Base-by-base conservation (phyloP, 2,797 vertebrate genomes). In the Lacerta viridis region DNA sequence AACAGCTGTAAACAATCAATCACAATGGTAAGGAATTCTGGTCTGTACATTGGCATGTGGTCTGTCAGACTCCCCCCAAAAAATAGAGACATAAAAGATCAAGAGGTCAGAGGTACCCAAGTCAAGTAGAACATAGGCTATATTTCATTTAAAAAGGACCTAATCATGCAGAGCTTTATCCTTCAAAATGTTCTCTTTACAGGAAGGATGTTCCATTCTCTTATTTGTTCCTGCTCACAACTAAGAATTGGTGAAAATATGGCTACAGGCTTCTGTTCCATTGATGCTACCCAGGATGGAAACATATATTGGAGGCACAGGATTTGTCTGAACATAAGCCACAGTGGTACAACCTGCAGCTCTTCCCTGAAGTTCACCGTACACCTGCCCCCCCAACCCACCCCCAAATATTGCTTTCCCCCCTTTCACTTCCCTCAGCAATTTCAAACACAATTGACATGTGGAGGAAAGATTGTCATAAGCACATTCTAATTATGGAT, bases 1-100 rank as follows among this genome's bases (percentile, higher is more conserved):
- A 97, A 96, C 98, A 99, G 98, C 98, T 99, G 98, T 98, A 96
- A 96, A 92, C 94, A 96, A 97, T 99, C 98, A 99, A 99, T 99
- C 98, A 98, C 0, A 0, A 2, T 91, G 91, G 95, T 95, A 96
- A 93, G 94, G 97, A 97, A 98, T 98, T 98, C 97, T 96, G 96
- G 95, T 92, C 95, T 95, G 95, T 93, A 96, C 72, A 17, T 95
- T 98, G 98, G 98, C 98, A 98, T 98, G 97, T 96, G 96, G 96
- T 97, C 97, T 98, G 98, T 98, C 98, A 98, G 97, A 96, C 96
- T 91, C 72, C 96, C 92, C 33, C 33, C 33, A 97, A 98, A 98
- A 98, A 98, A 98, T 98, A 98, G 98, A 99, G 98, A 98, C 97
- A 97, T 98, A 97, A 97, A 97, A 95, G 97, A 97, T 96, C 96